Percentiles rank a stretch among this genome's conserved stretches.
These are phyloP conservation scores for Colletes collaris DNA, from an alignment of 2,888 invertebrate genomes.

Conservation along the genomic window DNA sequence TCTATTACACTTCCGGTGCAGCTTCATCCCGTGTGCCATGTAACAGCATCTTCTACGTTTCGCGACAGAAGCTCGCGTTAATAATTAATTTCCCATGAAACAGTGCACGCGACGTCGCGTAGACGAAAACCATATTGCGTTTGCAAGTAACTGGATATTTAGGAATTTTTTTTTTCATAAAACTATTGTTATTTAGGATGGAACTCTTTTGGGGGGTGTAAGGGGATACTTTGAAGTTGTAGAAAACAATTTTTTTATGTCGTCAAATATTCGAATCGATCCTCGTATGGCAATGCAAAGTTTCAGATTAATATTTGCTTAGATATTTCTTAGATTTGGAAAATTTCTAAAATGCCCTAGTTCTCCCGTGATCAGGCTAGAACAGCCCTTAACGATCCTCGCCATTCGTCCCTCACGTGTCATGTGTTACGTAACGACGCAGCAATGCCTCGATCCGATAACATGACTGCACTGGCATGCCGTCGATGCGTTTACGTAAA, in stretches of 20 bases:
- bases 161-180: no score
- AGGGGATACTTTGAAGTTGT: no score
- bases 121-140: constrained; percentile 42
- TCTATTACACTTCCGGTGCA: constrained; percentile 27
- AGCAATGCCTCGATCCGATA: constrained; percentile 41
- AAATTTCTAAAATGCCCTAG: no score
- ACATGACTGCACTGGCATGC: constrained; percentile 26
- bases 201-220: no score
- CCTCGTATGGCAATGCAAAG: no score
- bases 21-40: constrained; percentile 9
- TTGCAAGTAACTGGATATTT: no score
- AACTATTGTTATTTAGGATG: no score
- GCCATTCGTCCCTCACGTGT: constrained; percentile 43
- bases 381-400: constrained; percentile 53
- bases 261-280: no score
- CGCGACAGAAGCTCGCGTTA: constrained; percentile 15
- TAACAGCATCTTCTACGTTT: constrained; percentile 29
- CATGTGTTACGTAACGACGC: constrained; percentile 51
- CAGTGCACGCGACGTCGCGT: constrained; percentile 40
- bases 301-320: no score
- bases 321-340: no score
- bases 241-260: no score
- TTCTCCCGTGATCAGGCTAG: no score
- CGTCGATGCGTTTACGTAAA: constrained; percentile 39
- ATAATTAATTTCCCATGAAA: constrained; percentile 65